phyloP scores from a whole-genome alignment of 1,140 invertebrate genomes.

The Daktulosphaira vitifoliae region DNA sequence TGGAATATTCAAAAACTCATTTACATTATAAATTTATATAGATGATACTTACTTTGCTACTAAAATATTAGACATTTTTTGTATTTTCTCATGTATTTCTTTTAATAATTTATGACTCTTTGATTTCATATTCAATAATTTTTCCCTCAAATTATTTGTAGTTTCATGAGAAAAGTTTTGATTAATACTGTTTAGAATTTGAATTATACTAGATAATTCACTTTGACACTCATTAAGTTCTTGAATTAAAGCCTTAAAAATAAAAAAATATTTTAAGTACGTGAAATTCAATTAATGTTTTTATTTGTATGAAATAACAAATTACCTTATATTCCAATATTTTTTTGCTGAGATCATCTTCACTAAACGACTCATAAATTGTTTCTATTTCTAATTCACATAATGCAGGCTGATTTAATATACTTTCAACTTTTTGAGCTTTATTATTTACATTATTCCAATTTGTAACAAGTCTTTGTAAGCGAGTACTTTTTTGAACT shows the following conservation, averaged over 20 bases:
- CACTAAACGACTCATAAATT: conserved; percentile 53
- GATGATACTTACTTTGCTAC: conserved; percentile 1
- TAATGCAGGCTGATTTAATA: conserved; percentile 57
- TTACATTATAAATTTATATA: background rate
- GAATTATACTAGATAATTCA: conserved; percentile 66
- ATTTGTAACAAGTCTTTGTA: conserved; percentile 65
- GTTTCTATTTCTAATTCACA: conserved; percentile 47
- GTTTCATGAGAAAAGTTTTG: conserved; percentile 68
- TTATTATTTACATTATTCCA: conserved; percentile 74
- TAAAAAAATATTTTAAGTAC: conserved; percentile 2
- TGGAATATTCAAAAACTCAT: no score
- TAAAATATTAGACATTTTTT: conserved; percentile 17
- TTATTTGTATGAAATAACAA: background rate
- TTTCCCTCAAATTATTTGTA: conserved; percentile 40
- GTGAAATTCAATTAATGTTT: background rate
- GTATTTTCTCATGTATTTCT: background rate
- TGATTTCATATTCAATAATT: background rate
- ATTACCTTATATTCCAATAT: conserved; percentile 54
- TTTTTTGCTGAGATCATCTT: conserved; percentile 61
- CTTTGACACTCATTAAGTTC: conserved; percentile 72
- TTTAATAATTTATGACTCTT: conserved; percentile 22
- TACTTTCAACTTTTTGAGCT: conserved; percentile 58
- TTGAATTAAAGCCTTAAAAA: conserved; percentile 57
- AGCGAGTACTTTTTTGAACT: conserved; percentile 60
- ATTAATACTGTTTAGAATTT: conserved; percentile 66